These are phyloP conservation scores for Himalopsyche anomala DNA, from an alignment of 2,888 invertebrate genomes.

Conservation along the genomic window DNA sequence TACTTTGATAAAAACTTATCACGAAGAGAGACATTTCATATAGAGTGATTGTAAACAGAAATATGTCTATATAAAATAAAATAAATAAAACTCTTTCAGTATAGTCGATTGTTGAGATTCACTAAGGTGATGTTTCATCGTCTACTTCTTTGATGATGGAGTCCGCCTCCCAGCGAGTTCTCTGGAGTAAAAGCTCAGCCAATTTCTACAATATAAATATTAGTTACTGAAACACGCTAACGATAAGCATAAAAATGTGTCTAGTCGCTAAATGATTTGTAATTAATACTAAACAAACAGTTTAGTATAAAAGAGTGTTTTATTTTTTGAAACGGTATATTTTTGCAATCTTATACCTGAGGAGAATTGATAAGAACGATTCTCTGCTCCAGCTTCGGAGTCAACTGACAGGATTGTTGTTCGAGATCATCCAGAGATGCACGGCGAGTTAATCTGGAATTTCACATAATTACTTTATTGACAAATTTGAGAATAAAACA, in stretches of 20 bases:
- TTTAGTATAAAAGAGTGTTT: too few relatives aligned
- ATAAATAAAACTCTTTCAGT: too few relatives aligned
- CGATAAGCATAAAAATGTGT: conserved; percentile 1
- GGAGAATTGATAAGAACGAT: conserved; percentile 85
- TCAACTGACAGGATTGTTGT: conserved; percentile 87
- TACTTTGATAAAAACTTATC: conserved; percentile 1
- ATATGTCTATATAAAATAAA: neutral
- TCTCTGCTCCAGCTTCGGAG: conserved; percentile 88
- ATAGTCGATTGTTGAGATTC: neutral
- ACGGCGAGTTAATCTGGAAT: conserved; percentile 79
- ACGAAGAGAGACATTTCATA: neutral
- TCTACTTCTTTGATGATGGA: conserved; percentile 84
- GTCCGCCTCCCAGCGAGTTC: conserved; percentile 81
- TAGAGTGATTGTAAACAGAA: neutral
- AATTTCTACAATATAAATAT: conserved; percentile 73
- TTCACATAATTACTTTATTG: neutral
- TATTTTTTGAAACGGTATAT: too few relatives aligned
- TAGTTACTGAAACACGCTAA: neutral
- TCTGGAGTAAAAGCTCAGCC: conserved; percentile 77
- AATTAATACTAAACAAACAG: neutral
- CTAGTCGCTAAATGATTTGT: conserved; percentile 1
- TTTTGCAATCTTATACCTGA: conserved; percentile 77
- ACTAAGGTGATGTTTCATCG: conserved; percentile 78
- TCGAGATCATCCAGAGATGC: conserved; percentile 90
- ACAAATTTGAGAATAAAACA: conserved; percentile 28